Conservation (phyloP, 2,797 vertebrate genomes). For the Macrochelys suwanniensis region DNA sequence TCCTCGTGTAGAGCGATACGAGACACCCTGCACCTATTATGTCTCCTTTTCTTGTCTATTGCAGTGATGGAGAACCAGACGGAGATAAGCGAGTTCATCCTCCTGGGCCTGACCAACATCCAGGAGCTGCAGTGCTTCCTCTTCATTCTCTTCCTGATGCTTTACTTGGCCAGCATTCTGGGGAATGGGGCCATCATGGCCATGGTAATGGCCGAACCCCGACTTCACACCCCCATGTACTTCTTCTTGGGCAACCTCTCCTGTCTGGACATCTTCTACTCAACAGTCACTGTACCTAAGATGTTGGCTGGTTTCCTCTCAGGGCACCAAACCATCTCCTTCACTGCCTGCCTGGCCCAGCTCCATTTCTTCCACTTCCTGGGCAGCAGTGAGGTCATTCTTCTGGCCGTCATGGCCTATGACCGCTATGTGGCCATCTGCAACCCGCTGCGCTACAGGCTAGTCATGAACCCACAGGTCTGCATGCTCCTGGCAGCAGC, state of each 20-base stretch:
- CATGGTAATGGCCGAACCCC: constrained; percentile 10
- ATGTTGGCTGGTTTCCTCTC: constrained; percentile 34
- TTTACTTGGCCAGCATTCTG: constrained; percentile 49
- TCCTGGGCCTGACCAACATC: constrained; percentile 31
- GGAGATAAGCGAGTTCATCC: constrained; percentile 18
- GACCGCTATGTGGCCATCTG: too few species aligned
- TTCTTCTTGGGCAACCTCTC: constrained; percentile 66
- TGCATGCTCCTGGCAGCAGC: not conserved
- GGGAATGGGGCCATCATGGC: constrained; percentile 54
- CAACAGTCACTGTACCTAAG: constrained; percentile 51
- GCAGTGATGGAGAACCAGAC: constrained; percentile 2
- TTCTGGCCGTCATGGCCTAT: too few species aligned
- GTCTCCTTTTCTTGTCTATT: not conserved
- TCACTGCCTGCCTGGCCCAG: constrained; percentile 47
- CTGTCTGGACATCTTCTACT: constrained; percentile 59
- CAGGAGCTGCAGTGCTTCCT: constrained; percentile 5
- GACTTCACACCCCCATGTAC: constrained; percentile 60
- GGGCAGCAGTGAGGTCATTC: too few species aligned
- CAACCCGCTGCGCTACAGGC: not conserved
- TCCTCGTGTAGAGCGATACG: too few species aligned
- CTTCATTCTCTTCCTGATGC: constrained; percentile 42
- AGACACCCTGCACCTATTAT: not conserved
- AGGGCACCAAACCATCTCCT: constrained; percentile 6
- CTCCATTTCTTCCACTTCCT: too few species aligned
- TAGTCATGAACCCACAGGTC: not conserved